Evolutionary conservation across 2,797 vertebrate species (phyloP), one percentile per base, ranked within the genome.

Genomic region (Tamandua tetradactyla): DNA sequence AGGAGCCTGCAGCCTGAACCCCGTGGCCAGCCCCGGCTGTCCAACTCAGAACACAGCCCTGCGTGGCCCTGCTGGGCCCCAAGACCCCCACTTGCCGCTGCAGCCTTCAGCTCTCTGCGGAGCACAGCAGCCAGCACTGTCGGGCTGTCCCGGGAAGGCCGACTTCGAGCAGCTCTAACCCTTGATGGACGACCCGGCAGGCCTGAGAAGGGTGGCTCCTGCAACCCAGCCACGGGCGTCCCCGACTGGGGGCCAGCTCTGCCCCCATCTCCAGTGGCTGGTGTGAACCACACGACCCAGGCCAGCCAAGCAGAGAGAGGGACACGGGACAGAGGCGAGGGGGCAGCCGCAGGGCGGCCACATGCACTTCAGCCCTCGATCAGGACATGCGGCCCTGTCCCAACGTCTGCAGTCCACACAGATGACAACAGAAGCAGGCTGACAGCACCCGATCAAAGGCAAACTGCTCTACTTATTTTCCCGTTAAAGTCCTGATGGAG

Each of bases 21-120:
- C 69, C 87, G 75, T 12, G 68, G 86, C 57, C 93, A 61, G 90
- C 88, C 93, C 96, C 84, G 64, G 40, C 76, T 85, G 52, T 62
- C 84, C 69, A 93, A 87, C 61, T 89, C 23, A 92, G 72, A 89
- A 64, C 35, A 88, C 57, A 61, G 71, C 80, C 71, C 62, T 75
- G 82, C 32, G 62, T 59, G 14, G 68, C 27, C 66, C 22, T 47
- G n/a, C 37, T 86, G 49, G 30, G 42, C 69, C 81, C 52, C 71
- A 32, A 25, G 88, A 94, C 35, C 14, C 27, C 30, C 76, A 79
- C 9, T 30, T 30, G 0, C 32, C 79, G 71, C 18, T 93, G 49
- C 59, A 57, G 69, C 47, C 87, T 90, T 90, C 85, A 95, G 55
- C 8, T 57, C 35, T 35, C 23, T 61, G 30, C n/a, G 75, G 30